Evolutionary conservation across 2,888 invertebrate genomes (phyloP).

Genomic region (Ganaspis brasiliensis): DNA sequence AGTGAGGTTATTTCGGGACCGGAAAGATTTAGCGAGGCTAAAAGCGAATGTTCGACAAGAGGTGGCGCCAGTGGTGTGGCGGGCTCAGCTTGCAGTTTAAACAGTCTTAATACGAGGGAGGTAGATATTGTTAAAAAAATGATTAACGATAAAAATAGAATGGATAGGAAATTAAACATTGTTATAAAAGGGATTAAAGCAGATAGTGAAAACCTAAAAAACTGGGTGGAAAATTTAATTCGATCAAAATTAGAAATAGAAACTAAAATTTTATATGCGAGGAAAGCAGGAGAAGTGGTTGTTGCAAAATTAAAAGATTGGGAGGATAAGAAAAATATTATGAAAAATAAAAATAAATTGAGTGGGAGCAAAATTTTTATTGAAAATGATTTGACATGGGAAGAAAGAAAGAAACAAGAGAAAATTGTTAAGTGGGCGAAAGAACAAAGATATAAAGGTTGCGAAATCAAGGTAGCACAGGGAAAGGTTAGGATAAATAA

Average conservation of each 20-base stretch:
- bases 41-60: no score
- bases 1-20: no score
- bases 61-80: no score
- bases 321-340: slow-evolving; percentile 23
- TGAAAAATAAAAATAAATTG: slow-evolving; percentile 32
- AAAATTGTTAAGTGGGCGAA: slow-evolving; percentile 30
- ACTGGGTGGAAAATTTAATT: not conserved
- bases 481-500: not conserved
- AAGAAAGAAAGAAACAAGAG: slow-evolving; percentile 43
- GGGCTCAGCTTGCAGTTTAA: no score
- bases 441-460: slow-evolving; percentile 15
- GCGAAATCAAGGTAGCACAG: not conserved
- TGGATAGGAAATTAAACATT: slow-evolving; percentile 6
- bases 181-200: not conserved
- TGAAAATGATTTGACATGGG: slow-evolving; percentile 45
- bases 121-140: no score
- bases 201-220: not conserved
- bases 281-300: slow-evolving; percentile 26
- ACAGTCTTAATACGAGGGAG: no score
- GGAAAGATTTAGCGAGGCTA: no score
- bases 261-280: slow-evolving; percentile 14
- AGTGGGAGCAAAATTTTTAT: slow-evolving; percentile 41
- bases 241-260: slow-evolving; percentile 35
- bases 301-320: not conserved
- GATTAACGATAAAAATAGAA: no score